These are phyloP conservation scores for Leptocoma aspasia DNA, from an alignment of 2,113 vertebrate genomes.

Conservation along the genomic window DNA sequence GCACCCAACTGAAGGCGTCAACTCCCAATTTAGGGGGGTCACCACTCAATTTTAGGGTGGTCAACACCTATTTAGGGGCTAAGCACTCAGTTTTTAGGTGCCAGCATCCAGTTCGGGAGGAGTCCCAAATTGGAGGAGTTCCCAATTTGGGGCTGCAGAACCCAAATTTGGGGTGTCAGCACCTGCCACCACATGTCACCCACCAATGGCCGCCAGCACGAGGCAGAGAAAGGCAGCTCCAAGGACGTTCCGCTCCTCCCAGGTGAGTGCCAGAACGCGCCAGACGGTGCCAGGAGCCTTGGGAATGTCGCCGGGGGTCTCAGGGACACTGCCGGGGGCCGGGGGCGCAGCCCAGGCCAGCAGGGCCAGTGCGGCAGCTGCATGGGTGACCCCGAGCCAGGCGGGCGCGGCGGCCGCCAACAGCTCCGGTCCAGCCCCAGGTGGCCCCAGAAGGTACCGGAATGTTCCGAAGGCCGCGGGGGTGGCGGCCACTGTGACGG, in stretches of 20 bases:
- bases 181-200: accelerated
- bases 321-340: not conserved
- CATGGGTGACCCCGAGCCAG: not conserved
- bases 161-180: not conserved
- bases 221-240: not conserved
- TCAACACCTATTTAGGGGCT: not conserved
- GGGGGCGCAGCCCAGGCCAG: not conserved
- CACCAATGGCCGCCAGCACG: not conserved
- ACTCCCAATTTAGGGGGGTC: not conserved
- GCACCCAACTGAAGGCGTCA: not conserved
- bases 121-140: too few relatives aligned
- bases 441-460: not conserved
- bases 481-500: not conserved
- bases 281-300: not conserved
- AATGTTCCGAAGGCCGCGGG: not conserved
- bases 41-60: not conserved
- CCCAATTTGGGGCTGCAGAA: not conserved
- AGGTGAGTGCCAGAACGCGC: not conserved
- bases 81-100: not conserved
- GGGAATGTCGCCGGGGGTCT: not conserved
- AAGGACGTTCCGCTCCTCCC: not conserved
- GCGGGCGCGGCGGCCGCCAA: not conserved
- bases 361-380: not conserved
- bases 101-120: not conserved
- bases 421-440: not conserved